These are phyloP conservation scores for Drosophila varians DNA, from an alignment of 1,140 invertebrate genomes.

Conservation along the genomic window DNA sequence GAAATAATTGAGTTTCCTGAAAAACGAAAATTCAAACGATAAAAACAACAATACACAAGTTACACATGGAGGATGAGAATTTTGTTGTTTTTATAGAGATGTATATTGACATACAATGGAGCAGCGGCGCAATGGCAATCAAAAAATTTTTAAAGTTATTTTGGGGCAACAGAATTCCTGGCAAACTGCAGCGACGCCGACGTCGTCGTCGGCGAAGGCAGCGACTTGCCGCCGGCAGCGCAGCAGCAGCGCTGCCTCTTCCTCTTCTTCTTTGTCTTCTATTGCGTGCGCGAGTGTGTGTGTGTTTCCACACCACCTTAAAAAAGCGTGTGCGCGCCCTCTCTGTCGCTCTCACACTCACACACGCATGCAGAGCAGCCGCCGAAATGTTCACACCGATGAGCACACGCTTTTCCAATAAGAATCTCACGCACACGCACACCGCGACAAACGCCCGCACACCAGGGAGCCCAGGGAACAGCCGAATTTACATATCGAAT, in stretches of 20 bases:
- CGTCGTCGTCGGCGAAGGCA: constrained; percentile 23
- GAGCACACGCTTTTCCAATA: constrained; percentile 77
- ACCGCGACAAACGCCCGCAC: constrained; percentile 9
- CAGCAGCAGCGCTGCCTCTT: constrained; percentile 35
- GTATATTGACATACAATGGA: constrained; percentile 32
- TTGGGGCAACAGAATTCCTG: constrained; percentile 45
- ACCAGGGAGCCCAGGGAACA: constrained; percentile 3
- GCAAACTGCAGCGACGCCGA: constrained; percentile 46
- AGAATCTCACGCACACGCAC: constrained; percentile 63
- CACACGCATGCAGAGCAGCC: constrained; percentile 19
- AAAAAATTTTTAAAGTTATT: constrained; percentile 56
- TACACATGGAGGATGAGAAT: not conserved
- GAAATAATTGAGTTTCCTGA: constrained; percentile 20
- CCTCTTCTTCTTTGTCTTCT: constrained; percentile 74
- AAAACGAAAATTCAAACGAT: constrained; percentile 7
- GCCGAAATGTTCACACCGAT: constrained; percentile 57
- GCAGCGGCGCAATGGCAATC: constrained; percentile 31
- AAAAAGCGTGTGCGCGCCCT: constrained; percentile 53
- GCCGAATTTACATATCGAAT: constrained; percentile 53
- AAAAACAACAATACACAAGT: constrained; percentile 12
- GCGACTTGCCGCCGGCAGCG: constrained; percentile 62
- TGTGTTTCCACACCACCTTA: constrained; percentile 53
- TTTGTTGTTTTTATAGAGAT: not conserved
- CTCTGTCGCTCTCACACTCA: constrained; percentile 29
- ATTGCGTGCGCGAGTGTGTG: constrained; percentile 8